These are phyloP conservation scores for Leptobrachium ailaonicum DNA, from an alignment of 2,113 vertebrate species.

Conservation along the genomic window DNA sequence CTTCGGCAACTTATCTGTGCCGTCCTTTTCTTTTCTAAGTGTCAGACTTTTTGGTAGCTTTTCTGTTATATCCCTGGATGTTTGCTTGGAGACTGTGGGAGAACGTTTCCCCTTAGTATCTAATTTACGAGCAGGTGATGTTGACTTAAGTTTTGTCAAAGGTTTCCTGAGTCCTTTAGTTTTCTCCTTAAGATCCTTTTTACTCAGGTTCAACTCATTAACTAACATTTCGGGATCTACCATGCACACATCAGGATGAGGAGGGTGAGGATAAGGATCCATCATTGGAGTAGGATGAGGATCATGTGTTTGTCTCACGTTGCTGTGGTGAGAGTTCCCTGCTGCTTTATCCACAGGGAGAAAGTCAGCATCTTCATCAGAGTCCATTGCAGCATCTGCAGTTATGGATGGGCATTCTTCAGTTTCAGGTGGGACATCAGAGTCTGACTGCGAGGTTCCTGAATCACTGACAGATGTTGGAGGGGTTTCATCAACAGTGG, in stretches of 20 bases:
- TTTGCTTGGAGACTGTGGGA: slow-evolving; percentile 81
- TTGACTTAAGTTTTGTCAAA: slow-evolving; percentile 81
- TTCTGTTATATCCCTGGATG: slow-evolving; percentile 68
- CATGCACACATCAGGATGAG: slow-evolving; percentile 94
- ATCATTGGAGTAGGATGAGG: slow-evolving; percentile 80
- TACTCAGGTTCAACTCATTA: slow-evolving; percentile 72
- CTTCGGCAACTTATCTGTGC: slow-evolving; percentile 72
- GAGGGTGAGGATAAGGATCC: slow-evolving; percentile 84
- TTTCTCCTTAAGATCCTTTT: slow-evolving; percentile 87
- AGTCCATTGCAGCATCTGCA: slow-evolving; percentile 89
- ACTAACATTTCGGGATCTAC: slow-evolving; percentile 86
- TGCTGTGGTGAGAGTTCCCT: slow-evolving; percentile 70
- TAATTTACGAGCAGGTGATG: slow-evolving; percentile 80
- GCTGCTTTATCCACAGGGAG: slow-evolving; percentile 89
- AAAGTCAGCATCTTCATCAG: slow-evolving; percentile 90
- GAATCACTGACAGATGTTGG: slow-evolving; percentile 93
- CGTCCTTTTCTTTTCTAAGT: slow-evolving; percentile 74
- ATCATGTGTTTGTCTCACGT: slow-evolving; percentile 77
- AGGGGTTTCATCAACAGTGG: slow-evolving; percentile 84
- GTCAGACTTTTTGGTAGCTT: slow-evolving; percentile 70
- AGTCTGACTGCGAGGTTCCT: slow-evolving; percentile 90
- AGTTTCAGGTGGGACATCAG: slow-evolving; percentile 84
- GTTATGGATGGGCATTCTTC: slow-evolving; percentile 88
- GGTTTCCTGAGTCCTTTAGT: slow-evolving; percentile 78
- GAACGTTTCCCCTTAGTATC: slow-evolving; percentile 83